Evolutionary conservation across 2,113 vertebrate genomes (phyloP).

Genomic region (Piliocolobus tephrosceles): DNA sequence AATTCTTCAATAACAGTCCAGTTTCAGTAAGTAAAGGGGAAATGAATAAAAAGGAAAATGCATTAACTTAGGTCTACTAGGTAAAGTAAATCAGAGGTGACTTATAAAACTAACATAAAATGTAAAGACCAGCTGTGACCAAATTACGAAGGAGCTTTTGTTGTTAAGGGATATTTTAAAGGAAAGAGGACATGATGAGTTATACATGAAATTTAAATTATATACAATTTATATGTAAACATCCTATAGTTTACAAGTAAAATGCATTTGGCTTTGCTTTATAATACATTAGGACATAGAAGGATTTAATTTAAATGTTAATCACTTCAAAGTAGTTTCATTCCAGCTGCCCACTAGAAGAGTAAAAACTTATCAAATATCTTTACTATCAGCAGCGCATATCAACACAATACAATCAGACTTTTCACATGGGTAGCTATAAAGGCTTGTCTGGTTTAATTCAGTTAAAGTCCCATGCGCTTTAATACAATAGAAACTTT

Average conservation of each 20-base stretch:
- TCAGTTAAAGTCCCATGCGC: constrained; percentile 83
- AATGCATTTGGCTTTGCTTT: constrained; percentile 64
- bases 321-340: constrained; percentile 77
- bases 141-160: constrained; percentile 63
- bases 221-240: constrained; percentile 23
- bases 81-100: constrained; percentile 66
- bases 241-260: constrained; percentile 69
- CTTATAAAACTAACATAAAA: constrained; percentile 70
- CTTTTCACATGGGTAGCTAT: constrained; percentile 81
- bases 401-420: constrained; percentile 75
- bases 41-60: constrained; percentile 68
- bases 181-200: constrained; percentile 70
- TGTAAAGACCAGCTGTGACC: constrained; percentile 58
- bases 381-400: constrained; percentile 64
- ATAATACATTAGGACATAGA: constrained; percentile 47
- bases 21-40: constrained; percentile 71
- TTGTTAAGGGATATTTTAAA: constrained; percentile 67
- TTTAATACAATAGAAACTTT: constrained; percentile 77
- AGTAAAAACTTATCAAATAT: constrained; percentile 69
- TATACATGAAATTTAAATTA: constrained; percentile 69
- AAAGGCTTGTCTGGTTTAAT: constrained; percentile 83
- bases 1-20: constrained; percentile 67
- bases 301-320: constrained; percentile 67
- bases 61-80: constrained; percentile 64
- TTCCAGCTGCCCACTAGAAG: neutral